Conservation (phyloP, 2,888 invertebrate genomes). For the Eilema sororculum region DNA sequence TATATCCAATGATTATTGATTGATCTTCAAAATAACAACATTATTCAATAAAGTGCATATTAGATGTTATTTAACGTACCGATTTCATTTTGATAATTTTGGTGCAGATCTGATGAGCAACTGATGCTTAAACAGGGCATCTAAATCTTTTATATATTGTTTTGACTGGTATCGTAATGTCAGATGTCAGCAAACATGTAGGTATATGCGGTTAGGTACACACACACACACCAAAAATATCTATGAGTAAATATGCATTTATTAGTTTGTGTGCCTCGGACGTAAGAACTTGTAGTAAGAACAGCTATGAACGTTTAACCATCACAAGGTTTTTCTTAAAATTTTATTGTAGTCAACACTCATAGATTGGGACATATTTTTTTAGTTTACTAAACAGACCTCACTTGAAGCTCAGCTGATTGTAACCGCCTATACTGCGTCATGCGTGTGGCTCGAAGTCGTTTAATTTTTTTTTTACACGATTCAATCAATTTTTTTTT, state of each 20-base stretch:
- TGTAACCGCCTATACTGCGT: neutral
- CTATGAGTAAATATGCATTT: slow-evolving; percentile 43
- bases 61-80: slow-evolving; percentile 61
- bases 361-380: neutral
- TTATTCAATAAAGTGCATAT: neutral
- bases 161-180: slow-evolving; percentile 74
- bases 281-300: slow-evolving; percentile 22
- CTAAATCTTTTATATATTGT: slow-evolving; percentile 83
- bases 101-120: slow-evolving; percentile 73
- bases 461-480: no score
- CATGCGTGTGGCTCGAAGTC: no score
- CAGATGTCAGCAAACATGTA: slow-evolving; percentile 51
- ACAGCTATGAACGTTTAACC: neutral
- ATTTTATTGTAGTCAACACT: neutral
- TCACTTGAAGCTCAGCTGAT: neutral
- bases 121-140: slow-evolving; percentile 69
- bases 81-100: slow-evolving; percentile 77
- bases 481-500: no score
- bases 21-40: no score
- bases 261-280: slow-evolving; percentile 49
- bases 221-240: slow-evolving; percentile 34
- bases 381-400: neutral
- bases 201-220: slow-evolving; percentile 36
- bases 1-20: no score
- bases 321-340: neutral